Percentiles rank a stretch among this genome's conserved stretches.
Evolutionary conservation across 1,140 invertebrate species (phyloP).

Genomic region (Papilio polytes): DNA sequence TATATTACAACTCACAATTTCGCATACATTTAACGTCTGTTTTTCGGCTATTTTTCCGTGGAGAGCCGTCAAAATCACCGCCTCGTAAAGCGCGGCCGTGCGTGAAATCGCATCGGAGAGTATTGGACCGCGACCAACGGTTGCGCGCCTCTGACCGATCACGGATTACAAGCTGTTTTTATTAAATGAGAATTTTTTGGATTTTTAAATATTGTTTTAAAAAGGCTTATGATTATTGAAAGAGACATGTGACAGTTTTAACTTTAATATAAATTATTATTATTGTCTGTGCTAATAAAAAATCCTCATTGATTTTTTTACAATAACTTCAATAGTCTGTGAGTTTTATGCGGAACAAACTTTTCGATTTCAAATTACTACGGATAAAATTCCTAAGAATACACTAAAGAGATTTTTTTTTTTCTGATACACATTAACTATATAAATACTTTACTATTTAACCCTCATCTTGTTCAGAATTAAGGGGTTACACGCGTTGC

Average conservation of each 20-base stretch:
- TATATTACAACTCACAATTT: not conserved
- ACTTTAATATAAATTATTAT: not conserved
- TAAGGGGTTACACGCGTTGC: constrained; percentile 52
- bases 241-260: not conserved
- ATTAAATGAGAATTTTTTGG: not conserved
- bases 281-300: no score
- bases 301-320: not conserved
- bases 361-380: no score
- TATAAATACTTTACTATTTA: constrained; percentile 50
- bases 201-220: constrained; percentile 37
- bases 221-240: not conserved
- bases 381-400: not conserved
- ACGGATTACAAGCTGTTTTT: constrained; percentile 40
- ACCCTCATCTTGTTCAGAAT: constrained; percentile 66
- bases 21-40: not conserved
- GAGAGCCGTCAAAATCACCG: constrained; percentile 45
- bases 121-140: constrained; percentile 54
- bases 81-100: constrained; percentile 48
- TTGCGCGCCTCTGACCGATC: constrained; percentile 65
- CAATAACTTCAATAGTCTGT: not conserved
- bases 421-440: not conserved
- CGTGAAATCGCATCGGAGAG: constrained; percentile 66
- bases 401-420: not conserved
- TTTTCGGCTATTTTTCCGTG: constrained; percentile 26
- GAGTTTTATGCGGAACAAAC: not conserved